Percentiles rank a stretch among this genome's conserved stretches.
Conservation (phyloP, 2,113 vertebrate species). For the Ptilonorhynchus violaceus region DNA sequence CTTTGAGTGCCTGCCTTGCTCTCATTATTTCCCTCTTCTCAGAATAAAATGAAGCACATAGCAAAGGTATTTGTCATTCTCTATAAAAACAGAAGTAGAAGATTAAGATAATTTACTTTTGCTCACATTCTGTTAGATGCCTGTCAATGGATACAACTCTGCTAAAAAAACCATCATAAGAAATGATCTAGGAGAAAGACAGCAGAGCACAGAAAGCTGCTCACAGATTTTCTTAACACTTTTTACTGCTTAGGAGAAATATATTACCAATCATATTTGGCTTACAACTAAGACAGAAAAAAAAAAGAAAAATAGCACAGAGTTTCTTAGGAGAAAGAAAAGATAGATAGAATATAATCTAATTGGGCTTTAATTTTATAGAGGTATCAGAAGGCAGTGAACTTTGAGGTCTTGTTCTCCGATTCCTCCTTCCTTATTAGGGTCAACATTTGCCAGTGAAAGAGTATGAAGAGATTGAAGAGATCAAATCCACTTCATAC, state of each 20-base stretch:
- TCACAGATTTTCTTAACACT: not conserved
- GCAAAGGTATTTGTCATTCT: not conserved
- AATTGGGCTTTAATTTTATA: not conserved
- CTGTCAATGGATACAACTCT: accelerated
- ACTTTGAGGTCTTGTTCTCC: not conserved
- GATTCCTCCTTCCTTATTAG: not conserved
- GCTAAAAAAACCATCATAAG: not conserved
- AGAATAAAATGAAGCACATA: not conserved
- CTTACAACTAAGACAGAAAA: not conserved
- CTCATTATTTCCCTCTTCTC: not conserved
- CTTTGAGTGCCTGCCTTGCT: not conserved
- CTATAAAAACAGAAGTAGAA: not conserved
- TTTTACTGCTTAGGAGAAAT: not conserved
- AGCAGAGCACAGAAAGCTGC: not conserved
- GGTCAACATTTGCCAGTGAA: not conserved
- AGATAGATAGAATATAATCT: not conserved
- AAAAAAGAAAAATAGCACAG: not conserved
- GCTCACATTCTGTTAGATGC: not conserved
- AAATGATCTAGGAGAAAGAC: not conserved
- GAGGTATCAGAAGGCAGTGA: not conserved
- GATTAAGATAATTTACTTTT: not conserved
- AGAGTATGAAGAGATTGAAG: not conserved
- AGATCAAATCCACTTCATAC: not conserved
- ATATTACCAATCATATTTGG: not conserved
- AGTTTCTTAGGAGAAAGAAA: not conserved